Conservation (phyloP, 2,888 invertebrate genomes). For the Trisateles emortualis region DNA sequence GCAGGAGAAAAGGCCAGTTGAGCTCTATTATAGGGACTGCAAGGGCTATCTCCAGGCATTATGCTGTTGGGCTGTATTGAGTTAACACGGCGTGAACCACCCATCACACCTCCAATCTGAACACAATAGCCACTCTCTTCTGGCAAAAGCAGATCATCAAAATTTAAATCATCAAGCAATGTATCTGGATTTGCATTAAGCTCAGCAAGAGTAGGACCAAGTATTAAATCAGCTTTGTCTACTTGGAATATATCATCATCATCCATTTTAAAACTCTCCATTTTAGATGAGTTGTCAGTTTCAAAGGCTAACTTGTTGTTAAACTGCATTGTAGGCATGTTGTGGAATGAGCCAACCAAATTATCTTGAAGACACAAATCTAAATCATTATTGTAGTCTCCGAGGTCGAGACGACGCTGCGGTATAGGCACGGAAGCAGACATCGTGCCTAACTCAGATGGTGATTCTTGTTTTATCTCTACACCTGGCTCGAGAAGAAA, state of each 20-base stretch:
- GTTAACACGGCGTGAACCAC: conserved; percentile 66
- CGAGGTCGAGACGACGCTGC: conserved; percentile 77
- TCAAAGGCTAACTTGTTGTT: conserved; percentile 76
- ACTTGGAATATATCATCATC: conserved; percentile 96
- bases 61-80: conserved; percentile 59
- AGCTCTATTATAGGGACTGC: conserved; percentile 82
- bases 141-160: conserved; percentile 93
- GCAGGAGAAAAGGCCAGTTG: conserved; percentile 89
- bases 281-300: conserved; percentile 76
- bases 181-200: conserved; percentile 95
- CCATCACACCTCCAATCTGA: conserved; percentile 83
- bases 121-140: conserved; percentile 89
- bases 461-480: conserved; percentile 88
- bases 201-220: conserved; percentile 94
- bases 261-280: conserved; percentile 92
- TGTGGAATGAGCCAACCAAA: conserved; percentile 73
- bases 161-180: conserved; percentile 93
- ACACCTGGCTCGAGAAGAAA: conserved; percentile 88
- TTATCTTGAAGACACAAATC: conserved; percentile 86
- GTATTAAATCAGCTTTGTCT: conserved; percentile 94
- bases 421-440: conserved; percentile 90
- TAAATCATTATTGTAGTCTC: conserved; percentile 86
- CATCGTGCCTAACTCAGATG: conserved; percentile 77
- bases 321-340: conserved; percentile 74
- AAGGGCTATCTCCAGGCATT: conserved; percentile 76